Base-by-base conservation (phyloP, 2,888 invertebrate species). In the Seira musarum region DNA sequence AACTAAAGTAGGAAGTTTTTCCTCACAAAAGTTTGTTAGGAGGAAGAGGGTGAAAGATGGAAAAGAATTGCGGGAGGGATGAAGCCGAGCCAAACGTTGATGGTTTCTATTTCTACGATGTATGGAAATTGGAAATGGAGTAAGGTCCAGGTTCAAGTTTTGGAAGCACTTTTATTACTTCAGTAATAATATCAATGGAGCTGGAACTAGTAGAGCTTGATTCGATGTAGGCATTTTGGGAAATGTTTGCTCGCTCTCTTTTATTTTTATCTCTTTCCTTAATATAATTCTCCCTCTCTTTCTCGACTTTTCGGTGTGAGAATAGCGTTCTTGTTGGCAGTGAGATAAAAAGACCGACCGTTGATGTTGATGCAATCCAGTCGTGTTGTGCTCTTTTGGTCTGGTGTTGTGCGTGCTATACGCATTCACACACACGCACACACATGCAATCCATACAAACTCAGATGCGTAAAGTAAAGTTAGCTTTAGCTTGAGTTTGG, bases 11-110 rank as follows among this genome's bases (percentile, higher is more conserved):
- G 49, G 49, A 49, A 49, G 49, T 49, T 65, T 6, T 76, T 65
- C 53, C 40, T 78, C 21, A 49, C 6, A 49, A 15, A 13, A 49
- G 49, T 49, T 49, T 49, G 49, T 13, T 49, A 68, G 6, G 71
- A 30, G 21, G 49, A 15, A 30, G 60, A 78, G 78, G 71, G 71
- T 66, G 78, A 78, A 71, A 78, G 77, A 77, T 22, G 35, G 70
- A 49, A 65, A 70, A 49, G 30, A 30, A 77, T 49, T 49, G 15
- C 15, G 70, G 19, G 25, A 60, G 63, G 66, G 40, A 25, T 13
- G 63, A 67, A 46, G 63, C 40, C 40, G n/a, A n/a, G n/a, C 30
- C 30, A 30, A 30, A 30, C 30, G 30, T 8, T 49, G 49, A 30
- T 30, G 49, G 15, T n/a, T 49, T 49, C 49, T 49, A 8, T n/a